Conservation (phyloP, 1,140 invertebrate genomes). For the Leptopilina clavipes region DNA sequence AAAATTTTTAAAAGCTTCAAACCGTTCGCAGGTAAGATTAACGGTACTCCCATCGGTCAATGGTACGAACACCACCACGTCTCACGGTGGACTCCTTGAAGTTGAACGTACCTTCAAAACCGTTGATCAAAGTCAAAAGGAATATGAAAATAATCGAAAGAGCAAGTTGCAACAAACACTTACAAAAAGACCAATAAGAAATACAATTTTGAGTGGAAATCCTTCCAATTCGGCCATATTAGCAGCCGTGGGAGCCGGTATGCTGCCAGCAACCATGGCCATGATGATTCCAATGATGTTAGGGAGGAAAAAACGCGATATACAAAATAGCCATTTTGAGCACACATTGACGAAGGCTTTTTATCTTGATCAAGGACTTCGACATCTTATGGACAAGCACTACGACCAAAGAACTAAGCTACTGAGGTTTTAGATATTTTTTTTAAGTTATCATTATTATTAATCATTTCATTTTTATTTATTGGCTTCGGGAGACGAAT, state of each 20-base stretch:
- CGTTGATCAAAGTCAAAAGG: slow-evolving; percentile 78
- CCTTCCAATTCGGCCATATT: slow-evolving; percentile 77
- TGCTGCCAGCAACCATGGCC: slow-evolving; percentile 86
- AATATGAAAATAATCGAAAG: slow-evolving; percentile 71
- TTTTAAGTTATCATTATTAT: no score
- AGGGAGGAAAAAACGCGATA: slow-evolving; percentile 72
- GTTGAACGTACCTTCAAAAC: slow-evolving; percentile 82
- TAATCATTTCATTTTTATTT: not conserved
- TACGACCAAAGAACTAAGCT: slow-evolving; percentile 37
- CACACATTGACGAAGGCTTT: not conserved
- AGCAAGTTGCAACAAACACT: slow-evolving; percentile 55
- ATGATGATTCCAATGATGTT: slow-evolving; percentile 86
- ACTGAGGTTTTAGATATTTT: not conserved
- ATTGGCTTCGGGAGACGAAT: not conserved
- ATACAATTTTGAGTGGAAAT: slow-evolving; percentile 51
- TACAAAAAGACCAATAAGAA: slow-evolving; percentile 62
- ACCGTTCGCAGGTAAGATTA: slow-evolving; percentile 76
- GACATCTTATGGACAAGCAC: slow-evolving; percentile 23
- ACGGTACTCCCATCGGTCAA: slow-evolving; percentile 82
- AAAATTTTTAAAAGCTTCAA: slow-evolving; percentile 57
- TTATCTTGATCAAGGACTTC: slow-evolving; percentile 23
- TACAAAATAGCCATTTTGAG: not conserved
- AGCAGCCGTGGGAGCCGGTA: slow-evolving; percentile 84
- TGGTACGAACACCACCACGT: slow-evolving; percentile 81
- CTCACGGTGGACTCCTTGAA: slow-evolving; percentile 84